phyloP scores from a whole-genome alignment of 2,113 vertebrate genomes.

The Hippocampus comes region DNA sequence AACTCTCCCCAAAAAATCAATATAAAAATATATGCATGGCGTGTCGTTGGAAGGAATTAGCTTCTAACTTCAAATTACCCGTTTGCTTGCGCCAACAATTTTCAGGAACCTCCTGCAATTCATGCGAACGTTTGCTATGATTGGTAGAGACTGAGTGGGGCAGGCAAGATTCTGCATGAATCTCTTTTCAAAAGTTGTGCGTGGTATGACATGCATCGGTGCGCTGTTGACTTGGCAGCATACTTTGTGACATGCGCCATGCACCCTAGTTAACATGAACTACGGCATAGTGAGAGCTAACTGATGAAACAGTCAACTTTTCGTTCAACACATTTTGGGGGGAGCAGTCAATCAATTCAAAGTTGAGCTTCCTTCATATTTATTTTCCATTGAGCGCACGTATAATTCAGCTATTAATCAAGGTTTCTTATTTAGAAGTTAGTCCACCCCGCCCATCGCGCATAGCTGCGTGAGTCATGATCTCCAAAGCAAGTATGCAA shows the following conservation, averaged over 20 bases:
- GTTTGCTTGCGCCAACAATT: slow-evolving; percentile 6
- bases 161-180: slow-evolving; percentile 36
- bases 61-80: slow-evolving; percentile 24
- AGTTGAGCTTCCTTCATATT: slow-evolving; percentile 19
- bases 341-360: slow-evolving; percentile 6
- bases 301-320: slow-evolving; percentile 4
- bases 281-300: slow-evolving; percentile 25
- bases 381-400: not conserved
- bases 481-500: not conserved
- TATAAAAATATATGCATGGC: not conserved
- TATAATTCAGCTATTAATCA: not conserved
- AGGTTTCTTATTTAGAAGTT: not conserved
- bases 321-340: not conserved
- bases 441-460: not conserved
- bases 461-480: not conserved
- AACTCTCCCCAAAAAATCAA: not conserved
- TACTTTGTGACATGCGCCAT: slow-evolving; percentile 20
- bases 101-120: slow-evolving; percentile 15
- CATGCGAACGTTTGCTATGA: slow-evolving; percentile 12
- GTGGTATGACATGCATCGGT: slow-evolving; percentile 20
- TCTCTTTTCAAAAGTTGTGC: slow-evolving; percentile 5
- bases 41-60: slow-evolving; percentile 20
- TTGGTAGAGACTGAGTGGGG: not conserved
- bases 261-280: slow-evolving; percentile 11
- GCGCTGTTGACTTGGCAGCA: slow-evolving; percentile 13